phyloP scores from a whole-genome alignment of 1,140 invertebrate species.

The Periplaneta americana region DNA sequence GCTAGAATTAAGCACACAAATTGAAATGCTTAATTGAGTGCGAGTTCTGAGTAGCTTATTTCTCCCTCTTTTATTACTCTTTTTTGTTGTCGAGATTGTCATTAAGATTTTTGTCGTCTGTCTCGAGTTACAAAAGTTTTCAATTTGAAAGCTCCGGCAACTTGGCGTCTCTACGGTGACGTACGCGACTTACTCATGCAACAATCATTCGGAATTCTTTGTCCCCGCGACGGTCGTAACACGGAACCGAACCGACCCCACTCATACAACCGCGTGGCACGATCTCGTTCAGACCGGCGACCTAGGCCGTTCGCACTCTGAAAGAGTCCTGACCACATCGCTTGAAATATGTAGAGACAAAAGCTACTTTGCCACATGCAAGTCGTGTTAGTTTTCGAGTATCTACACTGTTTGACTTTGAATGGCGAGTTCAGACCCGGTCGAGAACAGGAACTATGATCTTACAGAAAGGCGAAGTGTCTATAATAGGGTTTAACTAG shows the following conservation, averaged over 20 bases:
- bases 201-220: neutral
- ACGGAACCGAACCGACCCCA: neutral
- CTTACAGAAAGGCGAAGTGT: too few species aligned
- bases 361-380: too few species aligned
- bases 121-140: neutral
- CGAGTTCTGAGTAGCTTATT: neutral
- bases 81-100: neutral
- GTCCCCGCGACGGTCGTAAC: neutral
- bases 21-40: neutral
- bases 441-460: too few species aligned
- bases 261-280: neutral
- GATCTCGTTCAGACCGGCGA: neutral
- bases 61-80: neutral
- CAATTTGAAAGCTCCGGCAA: neutral
- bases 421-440: too few species aligned
- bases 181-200: neutral
- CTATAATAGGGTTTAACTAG: too few species aligned
- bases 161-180: neutral
- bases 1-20: too few species aligned
- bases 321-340: too few species aligned
- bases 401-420: too few species aligned
- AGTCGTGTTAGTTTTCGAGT: too few species aligned
- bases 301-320: too few species aligned
- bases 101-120: neutral
- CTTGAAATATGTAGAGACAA: too few species aligned